phyloP scores from a whole-genome alignment of 2,113 vertebrate genomes.

The Xiphophorus couchianus region DNA sequence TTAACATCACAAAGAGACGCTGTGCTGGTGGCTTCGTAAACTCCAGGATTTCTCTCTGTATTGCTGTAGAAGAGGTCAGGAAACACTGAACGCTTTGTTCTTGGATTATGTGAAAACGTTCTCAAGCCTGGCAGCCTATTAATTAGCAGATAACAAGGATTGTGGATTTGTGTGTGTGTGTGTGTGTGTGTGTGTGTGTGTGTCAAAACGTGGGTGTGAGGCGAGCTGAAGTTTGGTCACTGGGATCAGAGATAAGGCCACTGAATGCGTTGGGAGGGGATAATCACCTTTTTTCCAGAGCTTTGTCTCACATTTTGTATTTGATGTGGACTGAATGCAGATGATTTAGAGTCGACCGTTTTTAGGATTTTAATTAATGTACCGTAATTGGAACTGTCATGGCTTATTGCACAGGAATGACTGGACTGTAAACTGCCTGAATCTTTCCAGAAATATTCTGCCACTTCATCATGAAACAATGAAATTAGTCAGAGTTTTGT shows the following conservation, averaged over 20 bases:
- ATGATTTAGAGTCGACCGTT: slow-evolving; percentile 29
- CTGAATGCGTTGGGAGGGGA: slow-evolving; percentile 14
- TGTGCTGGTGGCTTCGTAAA: not conserved
- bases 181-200: not conserved
- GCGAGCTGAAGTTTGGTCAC: not conserved
- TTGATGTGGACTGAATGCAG: slow-evolving; percentile 21
- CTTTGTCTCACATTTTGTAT: slow-evolving; percentile 25
- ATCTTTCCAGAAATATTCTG: not conserved
- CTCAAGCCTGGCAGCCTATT: slow-evolving; percentile 18
- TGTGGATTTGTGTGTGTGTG: not conserved
- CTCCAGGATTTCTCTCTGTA: not conserved
- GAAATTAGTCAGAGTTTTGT: slow-evolving; percentile 22
- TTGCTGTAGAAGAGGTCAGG: not conserved
- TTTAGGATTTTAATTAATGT: slow-evolving; percentile 29
- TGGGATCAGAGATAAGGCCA: not conserved
- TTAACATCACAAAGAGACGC: not conserved
- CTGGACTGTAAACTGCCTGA: not conserved
- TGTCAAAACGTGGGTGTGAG: not conserved
- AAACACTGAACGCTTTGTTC: slow-evolving; percentile 2
- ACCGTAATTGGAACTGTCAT: not conserved
- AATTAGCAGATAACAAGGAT: slow-evolving; percentile 38
- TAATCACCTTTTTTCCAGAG: slow-evolving; percentile 17
- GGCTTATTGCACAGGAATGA: not conserved
- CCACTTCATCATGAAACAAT: slow-evolving; percentile 22
- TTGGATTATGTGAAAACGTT: not conserved